Evolutionary conservation across 1,140 invertebrate species (phyloP).

Genomic region (Argopecten irradians): DNA sequence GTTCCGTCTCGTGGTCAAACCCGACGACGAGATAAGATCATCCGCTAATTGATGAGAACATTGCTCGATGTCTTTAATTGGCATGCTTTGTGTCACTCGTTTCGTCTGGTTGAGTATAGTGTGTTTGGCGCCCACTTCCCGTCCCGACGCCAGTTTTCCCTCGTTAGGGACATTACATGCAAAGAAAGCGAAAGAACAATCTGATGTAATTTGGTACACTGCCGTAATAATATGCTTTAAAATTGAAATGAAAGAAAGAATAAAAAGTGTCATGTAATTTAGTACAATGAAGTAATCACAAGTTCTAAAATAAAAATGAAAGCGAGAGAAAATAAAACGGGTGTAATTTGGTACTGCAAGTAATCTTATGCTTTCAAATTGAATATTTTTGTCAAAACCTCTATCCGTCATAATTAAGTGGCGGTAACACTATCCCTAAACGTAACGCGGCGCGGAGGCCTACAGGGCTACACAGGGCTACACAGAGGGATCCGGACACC

Average conservation of each 20-base stretch:
- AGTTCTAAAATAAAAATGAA: neutral
- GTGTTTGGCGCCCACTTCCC: neutral
- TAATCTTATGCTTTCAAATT: slow-evolving; percentile 23
- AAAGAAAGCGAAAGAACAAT: slow-evolving; percentile 2
- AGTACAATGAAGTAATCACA: neutral
- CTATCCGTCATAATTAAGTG: slow-evolving; percentile 17
- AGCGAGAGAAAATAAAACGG: neutral
- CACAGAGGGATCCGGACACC: neutral
- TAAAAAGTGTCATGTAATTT: slow-evolving; percentile 19
- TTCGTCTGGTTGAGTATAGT: neutral
- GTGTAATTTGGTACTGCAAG: slow-evolving; percentile 15
- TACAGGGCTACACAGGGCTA: neutral
- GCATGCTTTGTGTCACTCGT: slow-evolving; percentile 4
- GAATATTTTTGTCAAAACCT: slow-evolving; percentile 18
- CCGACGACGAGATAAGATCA: neutral
- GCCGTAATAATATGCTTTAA: neutral
- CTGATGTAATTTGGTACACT: neutral
- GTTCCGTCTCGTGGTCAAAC: slow-evolving; percentile 20
- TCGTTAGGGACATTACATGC: slow-evolving; percentile 15
- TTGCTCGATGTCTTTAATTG: neutral
- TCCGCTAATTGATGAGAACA: neutral
- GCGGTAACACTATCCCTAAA: neutral
- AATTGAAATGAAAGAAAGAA: neutral
- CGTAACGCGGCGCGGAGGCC: neutral
- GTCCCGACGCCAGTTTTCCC: neutral